Base-by-base conservation (phyloP, 2,888 invertebrate species). In the Eristalis arbustorum region DNA sequence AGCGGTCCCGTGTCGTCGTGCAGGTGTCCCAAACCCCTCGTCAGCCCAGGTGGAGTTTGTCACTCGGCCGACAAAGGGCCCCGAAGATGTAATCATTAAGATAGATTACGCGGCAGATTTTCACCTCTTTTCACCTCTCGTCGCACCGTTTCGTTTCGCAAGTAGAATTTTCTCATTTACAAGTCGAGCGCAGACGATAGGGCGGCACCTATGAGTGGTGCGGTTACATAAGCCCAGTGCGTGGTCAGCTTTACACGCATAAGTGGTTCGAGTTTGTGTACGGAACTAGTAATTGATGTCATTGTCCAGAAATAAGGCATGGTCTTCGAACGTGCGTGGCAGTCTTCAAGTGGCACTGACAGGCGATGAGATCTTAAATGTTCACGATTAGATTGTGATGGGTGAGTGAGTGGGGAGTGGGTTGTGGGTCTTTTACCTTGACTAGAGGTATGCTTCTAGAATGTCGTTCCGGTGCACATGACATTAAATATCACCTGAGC, bases 61-160 rank as follows among this genome's bases (percentile, higher is more conserved):
- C 74, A 34, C 72, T 49, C 57, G 59, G 68, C 80, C 80, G 72
- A 77, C 67, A 85, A 85, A 81, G 66, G 81, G 76, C 63, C 69
- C 34, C 34, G 64, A 61, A 69, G 68, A 81, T 69, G 84, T 69
- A 81, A 74, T 85, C 84, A 85, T 85, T 81, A 85, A 85, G 80
- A 85, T 77, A 81, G 81, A 85, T 85, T 85, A 81, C 77, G 81
- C 69, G 77, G 84, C 73, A 73, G 84, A 77, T 77, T 81, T 81
- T 59, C 56, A 22, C 14, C 1, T 14, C 57, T 37, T 31, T 28
- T 63, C n/a, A 25, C 18, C n/a, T 42, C 67, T 25, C 22, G 28
- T 31, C 57, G 13, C 40, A 34, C 62, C 71, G 57, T 49, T 56
- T 34, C 68, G 66, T 62, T 61, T 61, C 23, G 67, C 66, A 42